Conservation (phyloP, 2,113 vertebrate species). For the Sula dactylatra region DNA sequence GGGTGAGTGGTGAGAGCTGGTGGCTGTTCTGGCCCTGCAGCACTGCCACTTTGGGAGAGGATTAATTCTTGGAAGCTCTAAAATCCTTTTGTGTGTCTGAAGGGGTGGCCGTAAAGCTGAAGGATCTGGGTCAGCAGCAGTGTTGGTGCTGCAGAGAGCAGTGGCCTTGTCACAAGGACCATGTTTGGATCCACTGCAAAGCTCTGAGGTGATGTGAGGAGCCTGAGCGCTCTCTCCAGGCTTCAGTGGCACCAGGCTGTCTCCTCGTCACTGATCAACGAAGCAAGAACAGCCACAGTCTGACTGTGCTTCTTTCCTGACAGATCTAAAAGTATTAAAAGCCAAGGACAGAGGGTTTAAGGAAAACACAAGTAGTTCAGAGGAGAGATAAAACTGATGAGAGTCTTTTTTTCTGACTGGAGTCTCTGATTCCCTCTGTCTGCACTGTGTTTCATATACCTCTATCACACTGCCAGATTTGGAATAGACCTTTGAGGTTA, state of each 20-base stretch:
- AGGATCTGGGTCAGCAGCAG: neutral
- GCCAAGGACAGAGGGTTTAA: neutral
- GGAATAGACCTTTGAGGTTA: neutral
- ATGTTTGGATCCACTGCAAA: neutral
- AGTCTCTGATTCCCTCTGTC: neutral
- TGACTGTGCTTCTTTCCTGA: neutral
- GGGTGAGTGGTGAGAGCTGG: neutral
- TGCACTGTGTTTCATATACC: neutral
- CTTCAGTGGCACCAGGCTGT: neutral
- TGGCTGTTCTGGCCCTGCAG: neutral
- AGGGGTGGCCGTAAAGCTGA: neutral
- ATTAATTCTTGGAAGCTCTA: neutral
- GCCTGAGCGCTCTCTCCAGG: neutral
- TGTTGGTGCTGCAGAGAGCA: neutral
- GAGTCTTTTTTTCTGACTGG: neutral
- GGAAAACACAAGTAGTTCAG: neutral
- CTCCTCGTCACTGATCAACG: neutral
- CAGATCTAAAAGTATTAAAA: neutral
- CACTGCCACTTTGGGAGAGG: neutral
- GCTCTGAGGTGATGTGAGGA: neutral
- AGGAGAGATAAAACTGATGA: neutral
- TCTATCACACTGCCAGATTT: neutral
- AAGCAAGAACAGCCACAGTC: neutral
- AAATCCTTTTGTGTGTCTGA: neutral
- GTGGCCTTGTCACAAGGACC: neutral